Evolutionary conservation across 2,888 invertebrate genomes (phyloP).

Genomic region (Agonopterix arenella): DNA sequence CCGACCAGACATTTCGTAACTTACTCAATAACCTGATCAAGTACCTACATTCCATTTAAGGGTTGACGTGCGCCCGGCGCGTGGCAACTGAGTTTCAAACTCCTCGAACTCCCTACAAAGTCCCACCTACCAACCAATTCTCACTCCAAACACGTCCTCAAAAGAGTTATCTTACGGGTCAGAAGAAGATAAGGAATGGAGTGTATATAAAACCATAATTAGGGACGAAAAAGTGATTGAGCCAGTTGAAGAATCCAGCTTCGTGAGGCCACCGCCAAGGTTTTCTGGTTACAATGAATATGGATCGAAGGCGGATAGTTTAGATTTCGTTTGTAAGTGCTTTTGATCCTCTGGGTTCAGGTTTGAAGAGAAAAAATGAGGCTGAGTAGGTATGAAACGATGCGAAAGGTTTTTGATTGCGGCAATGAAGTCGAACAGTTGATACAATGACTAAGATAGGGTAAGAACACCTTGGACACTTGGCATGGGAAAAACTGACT

Average conservation of each 20-base stretch:
- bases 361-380: no score
- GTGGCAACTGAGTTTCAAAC: conserved; percentile 46
- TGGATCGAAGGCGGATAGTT: conserved; percentile 51
- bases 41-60: conserved; percentile 31
- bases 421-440: no score
- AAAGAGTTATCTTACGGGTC: no score
- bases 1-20: conserved; percentile 6
- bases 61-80: conserved; percentile 54
- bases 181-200: background rate
- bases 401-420: no score
- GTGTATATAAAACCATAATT: conserved; percentile 56
- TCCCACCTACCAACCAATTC: no score
- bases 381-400: no score
- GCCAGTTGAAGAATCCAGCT: conserved; percentile 44
- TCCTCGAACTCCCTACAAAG: no score
- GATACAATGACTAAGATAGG: no score
- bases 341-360: background rate
- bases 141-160: no score
- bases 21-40: conserved; percentile 11
- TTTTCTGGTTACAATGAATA: conserved; percentile 57
- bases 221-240: conserved; percentile 50
- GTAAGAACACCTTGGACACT: no score
- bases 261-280: conserved; percentile 56
- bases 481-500: no score
- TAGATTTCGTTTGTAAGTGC: conserved; percentile 32